Percentiles rank a stretch among this genome's conserved stretches.
Evolutionary conservation across 53 echinoderm and acorn worm genomes (phyloP).

Genomic region (Holothuria leucospilota): DNA sequence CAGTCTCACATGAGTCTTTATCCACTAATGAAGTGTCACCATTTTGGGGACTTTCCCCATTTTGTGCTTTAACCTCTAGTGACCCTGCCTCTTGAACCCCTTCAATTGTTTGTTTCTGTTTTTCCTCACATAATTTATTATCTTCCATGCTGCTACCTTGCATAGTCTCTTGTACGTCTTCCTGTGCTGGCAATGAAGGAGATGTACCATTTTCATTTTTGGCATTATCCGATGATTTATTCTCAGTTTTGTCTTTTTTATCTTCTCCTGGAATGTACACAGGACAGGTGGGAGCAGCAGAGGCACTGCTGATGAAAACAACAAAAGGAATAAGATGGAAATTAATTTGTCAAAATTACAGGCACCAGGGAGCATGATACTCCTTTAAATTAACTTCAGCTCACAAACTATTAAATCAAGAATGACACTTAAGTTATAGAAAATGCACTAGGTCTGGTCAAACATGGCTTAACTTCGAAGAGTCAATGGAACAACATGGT

Average conservation of each 20-base stretch:
- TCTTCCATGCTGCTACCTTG: slow-evolving; percentile 30
- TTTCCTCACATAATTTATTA: slow-evolving; percentile 24
- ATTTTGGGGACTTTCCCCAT: slow-evolving; percentile 7
- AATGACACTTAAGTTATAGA: too few relatives aligned
- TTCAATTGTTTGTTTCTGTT: not conserved
- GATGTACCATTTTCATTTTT: not conserved
- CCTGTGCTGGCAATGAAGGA: not conserved
- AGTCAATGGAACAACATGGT: too few relatives aligned
- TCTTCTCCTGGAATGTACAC: slow-evolving; percentile 69
- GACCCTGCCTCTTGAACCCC: slow-evolving; percentile 29
- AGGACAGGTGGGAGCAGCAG: slow-evolving; percentile 50
- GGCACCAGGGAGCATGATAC: too few relatives aligned
- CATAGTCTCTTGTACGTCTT: not conserved
- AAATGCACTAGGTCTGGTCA: too few relatives aligned
- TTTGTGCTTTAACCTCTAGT: slow-evolving; percentile 21
- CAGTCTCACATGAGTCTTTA: too few relatives aligned
- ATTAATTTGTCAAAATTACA: too few relatives aligned
- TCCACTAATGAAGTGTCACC: not conserved
- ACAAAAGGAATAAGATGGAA: too few relatives aligned
- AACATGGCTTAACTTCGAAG: too few relatives aligned
- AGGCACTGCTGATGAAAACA: too few relatives aligned
- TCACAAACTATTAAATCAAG: too few relatives aligned
- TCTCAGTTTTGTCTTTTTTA: slow-evolving; percentile 1
- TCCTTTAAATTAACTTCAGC: too few relatives aligned
- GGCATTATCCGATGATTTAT: slow-evolving; percentile 8